Evolutionary conservation across 2,888 invertebrate species (phyloP).

Genomic region (Linnaemya tessellans): DNA sequence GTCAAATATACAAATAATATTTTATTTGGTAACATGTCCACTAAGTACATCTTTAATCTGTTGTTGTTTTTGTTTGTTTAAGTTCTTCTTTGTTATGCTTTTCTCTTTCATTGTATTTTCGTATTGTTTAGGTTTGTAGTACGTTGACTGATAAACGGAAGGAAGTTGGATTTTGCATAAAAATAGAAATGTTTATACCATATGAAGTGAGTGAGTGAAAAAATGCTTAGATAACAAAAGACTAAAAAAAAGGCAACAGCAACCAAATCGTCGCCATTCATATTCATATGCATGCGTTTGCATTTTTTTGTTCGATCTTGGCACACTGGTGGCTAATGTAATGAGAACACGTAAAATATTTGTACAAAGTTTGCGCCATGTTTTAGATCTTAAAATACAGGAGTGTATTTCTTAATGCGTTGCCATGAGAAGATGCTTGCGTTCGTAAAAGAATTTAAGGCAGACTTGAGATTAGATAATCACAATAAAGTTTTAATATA

Average conservation of each 20-base stretch:
- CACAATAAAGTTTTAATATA: no score
- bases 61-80: conserved; percentile 16
- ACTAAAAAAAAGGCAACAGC: conserved; percentile 25
- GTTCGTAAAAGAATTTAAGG: no score
- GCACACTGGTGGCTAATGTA: background rate
- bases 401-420: no score
- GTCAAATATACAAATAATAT: background rate
- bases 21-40: conserved; percentile 19
- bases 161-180: conserved; percentile 71
- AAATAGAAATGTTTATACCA: conserved; percentile 58
- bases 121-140: conserved; percentile 62
- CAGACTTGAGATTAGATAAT: no score
- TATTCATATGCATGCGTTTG: conserved; percentile 27
- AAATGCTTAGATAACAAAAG: conserved; percentile 62
- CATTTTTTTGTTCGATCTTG: conserved; percentile 10
- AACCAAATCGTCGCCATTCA: conserved; percentile 38
- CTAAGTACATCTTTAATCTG: conserved; percentile 17
- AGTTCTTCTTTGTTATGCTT: conserved; percentile 29
- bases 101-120: conserved; percentile 5
- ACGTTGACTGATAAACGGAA: conserved; percentile 71
- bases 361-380: no score
- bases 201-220: conserved; percentile 6
- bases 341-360: background rate
- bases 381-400: no score
- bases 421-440: no score